phyloP scores from a whole-genome alignment of 2,888 invertebrate genomes.

The Glyphotaelius pellucidus region DNA sequence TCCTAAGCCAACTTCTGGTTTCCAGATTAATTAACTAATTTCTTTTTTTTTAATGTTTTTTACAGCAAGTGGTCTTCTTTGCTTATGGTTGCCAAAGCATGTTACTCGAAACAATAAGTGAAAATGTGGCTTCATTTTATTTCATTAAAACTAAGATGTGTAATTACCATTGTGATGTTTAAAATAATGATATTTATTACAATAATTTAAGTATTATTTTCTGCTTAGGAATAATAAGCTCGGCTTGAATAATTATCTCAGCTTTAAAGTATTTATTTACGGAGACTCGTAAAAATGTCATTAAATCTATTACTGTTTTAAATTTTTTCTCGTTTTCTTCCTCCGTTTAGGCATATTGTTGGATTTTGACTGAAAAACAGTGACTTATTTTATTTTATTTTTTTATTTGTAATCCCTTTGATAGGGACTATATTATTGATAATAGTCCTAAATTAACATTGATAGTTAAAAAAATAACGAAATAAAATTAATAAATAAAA shows the following conservation, averaged over 20 bases:
- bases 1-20: no score
- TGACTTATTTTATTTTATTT: neutral
- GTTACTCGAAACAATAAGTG: slow-evolving; percentile 62
- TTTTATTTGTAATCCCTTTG: neutral
- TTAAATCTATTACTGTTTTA: neutral
- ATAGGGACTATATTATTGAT: neutral
- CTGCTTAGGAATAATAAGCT: neutral
- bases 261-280: neutral
- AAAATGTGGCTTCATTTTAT: neutral
- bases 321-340: neutral
- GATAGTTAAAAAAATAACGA: no score
- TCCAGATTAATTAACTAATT: no score
- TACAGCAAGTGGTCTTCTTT: slow-evolving; percentile 78
- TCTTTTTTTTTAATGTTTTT: slow-evolving; percentile 37
- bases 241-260: no score
- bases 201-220: neutral
- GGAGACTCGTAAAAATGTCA: neutral
- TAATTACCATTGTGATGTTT: neutral
- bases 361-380: neutral
- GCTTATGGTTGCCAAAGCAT: slow-evolving; percentile 76
- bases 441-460: no score
- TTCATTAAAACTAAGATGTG: neutral
- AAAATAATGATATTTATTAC: neutral
- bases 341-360: neutral
- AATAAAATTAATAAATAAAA: no score